phyloP scores from a whole-genome alignment of 2,797 vertebrate species.

The Spinus olivaceus region DNA sequence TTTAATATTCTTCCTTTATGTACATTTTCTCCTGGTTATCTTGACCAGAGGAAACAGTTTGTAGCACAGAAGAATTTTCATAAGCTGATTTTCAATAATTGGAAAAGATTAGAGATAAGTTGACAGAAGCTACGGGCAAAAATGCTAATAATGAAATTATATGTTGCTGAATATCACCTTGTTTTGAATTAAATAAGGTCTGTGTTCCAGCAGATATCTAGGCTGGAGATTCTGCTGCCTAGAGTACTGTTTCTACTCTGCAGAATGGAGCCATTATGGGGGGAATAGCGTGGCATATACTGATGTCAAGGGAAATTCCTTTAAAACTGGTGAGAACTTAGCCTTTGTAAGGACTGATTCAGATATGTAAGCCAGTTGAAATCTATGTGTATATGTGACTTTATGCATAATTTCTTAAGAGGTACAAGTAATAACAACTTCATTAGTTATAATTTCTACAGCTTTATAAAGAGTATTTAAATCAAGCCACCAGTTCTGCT shows the following conservation, averaged over 20 bases:
- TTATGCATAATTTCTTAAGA: not conserved
- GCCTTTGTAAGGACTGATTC: not conserved
- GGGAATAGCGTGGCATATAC: not conserved
- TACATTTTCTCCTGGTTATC: not conserved
- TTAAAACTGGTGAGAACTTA: not conserved
- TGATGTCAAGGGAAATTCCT: not conserved
- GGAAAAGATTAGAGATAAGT: conserved; percentile 9
- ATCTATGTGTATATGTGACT: not conserved
- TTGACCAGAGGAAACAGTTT: conserved; percentile 39
- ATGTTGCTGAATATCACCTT: conserved; percentile 34
- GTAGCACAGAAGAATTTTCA: conserved; percentile 4
- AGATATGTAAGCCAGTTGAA: not conserved
- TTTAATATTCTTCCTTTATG: conserved; percentile 15
- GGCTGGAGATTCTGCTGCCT: not conserved
- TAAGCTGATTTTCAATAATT: conserved; percentile 38
- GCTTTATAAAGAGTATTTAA: not conserved
- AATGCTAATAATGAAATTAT: conserved; percentile 52
- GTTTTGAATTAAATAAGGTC: conserved; percentile 32
- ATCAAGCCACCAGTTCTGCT: not conserved
- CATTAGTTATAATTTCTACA: not conserved
- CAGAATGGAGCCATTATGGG: not conserved
- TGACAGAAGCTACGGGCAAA: not conserved
- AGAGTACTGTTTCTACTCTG: not conserved
- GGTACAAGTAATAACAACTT: not conserved
- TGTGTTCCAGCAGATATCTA: not conserved